Evolutionary conservation across 2,888 invertebrate genomes (phyloP).

Genomic region (Shargacucullia verbasci): DNA sequence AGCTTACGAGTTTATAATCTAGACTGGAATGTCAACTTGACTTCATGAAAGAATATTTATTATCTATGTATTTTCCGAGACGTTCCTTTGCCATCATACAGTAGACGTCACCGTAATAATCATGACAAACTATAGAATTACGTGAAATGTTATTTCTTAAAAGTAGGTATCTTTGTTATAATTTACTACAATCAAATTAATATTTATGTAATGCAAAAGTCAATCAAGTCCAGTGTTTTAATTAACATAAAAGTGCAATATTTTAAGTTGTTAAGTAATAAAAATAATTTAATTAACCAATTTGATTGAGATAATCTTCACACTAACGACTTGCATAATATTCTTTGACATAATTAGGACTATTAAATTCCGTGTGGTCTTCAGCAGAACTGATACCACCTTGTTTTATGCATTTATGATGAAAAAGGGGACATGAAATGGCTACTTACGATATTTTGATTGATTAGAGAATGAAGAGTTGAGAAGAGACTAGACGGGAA

Average conservation of each 20-base stretch:
- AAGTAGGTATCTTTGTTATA: too few relatives aligned
- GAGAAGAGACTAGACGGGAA: too few relatives aligned
- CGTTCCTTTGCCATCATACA: constrained; percentile 9
- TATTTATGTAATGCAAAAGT: constrained; percentile 37
- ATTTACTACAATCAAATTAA: constrained; percentile 3
- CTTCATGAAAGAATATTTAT: constrained; percentile 22
- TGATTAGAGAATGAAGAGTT: too few relatives aligned
- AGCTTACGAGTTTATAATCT: too few relatives aligned
- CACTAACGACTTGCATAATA: constrained; percentile 19
- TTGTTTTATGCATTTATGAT: too few relatives aligned
- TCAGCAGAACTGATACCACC: background rate
- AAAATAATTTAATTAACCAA: constrained; percentile 42
- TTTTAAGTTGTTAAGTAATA: constrained; percentile 27
- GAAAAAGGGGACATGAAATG: too few relatives aligned
- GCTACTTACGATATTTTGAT: too few relatives aligned
- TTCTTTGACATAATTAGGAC: constrained; percentile 23
- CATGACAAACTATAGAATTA: too few relatives aligned
- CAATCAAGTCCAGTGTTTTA: constrained; percentile 25
- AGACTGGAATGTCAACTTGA: constrained; percentile 13
- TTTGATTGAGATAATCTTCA: constrained; percentile 45
- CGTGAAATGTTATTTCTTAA: too few relatives aligned
- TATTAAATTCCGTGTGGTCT: constrained; percentile 41
- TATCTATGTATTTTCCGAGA: constrained; percentile 2
- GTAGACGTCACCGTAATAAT: background rate
- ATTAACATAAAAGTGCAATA: constrained; percentile 44